phyloP scores from a whole-genome alignment of 2,113 vertebrate species.

The Lates calcarifer region DNA sequence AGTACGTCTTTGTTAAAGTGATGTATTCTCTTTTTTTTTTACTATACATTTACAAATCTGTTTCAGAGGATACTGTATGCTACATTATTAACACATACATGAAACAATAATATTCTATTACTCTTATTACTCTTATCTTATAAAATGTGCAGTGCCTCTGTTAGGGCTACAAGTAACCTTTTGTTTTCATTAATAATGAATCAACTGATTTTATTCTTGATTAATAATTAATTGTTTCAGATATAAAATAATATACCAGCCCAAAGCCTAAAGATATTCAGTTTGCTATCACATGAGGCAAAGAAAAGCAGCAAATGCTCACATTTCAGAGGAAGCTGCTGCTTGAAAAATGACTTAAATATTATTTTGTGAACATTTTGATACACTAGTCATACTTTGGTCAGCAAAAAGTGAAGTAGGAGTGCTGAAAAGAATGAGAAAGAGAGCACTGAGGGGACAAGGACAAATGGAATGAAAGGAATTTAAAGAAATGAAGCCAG shows the following conservation, averaged over 20 bases:
- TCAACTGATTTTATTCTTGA: neutral
- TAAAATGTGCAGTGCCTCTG: neutral
- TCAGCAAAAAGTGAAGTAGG: neutral
- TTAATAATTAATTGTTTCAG: too few relatives aligned
- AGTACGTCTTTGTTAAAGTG: too few relatives aligned
- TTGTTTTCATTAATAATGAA: neutral
- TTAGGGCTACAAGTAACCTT: neutral
- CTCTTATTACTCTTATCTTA: too few relatives aligned
- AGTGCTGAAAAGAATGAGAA: conserved; percentile 7
- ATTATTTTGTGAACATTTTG: conserved; percentile 6
- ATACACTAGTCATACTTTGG: conserved; percentile 1
- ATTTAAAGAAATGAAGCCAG: conserved; percentile 7
- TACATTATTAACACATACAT: neutral
- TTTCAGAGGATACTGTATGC: too few relatives aligned
- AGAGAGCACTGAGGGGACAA: neutral
- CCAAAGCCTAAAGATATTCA: too few relatives aligned
- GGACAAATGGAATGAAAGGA: conserved; percentile 12
- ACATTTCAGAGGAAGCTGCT: neutral
- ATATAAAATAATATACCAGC: neutral
- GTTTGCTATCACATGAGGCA: neutral
- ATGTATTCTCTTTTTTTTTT: too few relatives aligned
- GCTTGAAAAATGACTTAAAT: too few relatives aligned
- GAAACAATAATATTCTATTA: neutral
- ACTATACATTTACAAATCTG: too few relatives aligned
- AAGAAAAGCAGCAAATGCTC: neutral